Evolutionary conservation across 1,140 invertebrate genomes (phyloP).

Genomic region (Drosophila bipectinata): DNA sequence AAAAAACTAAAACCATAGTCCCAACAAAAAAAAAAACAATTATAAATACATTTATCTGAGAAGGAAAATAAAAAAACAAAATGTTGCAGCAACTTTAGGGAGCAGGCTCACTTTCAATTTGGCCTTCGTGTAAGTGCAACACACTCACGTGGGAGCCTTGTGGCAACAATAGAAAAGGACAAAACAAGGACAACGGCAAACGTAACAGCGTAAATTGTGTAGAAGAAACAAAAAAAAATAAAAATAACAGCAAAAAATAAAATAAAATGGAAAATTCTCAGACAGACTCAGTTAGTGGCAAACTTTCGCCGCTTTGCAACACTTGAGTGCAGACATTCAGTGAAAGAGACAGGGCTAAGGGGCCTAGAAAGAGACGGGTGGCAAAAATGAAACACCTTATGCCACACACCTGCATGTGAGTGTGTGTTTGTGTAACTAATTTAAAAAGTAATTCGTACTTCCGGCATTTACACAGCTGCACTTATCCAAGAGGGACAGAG

Average conservation of each 20-base stretch:
- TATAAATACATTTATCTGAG: conserved; percentile 66
- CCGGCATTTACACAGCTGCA: conserved; percentile 79
- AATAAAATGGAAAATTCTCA: conserved; percentile 22
- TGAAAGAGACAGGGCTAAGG: not conserved
- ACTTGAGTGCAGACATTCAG: conserved; percentile 47
- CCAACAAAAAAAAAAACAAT: conserved; percentile 68
- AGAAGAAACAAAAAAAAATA: conserved; percentile 16
- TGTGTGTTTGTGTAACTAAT: conserved; percentile 62
- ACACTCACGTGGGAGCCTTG: conserved; percentile 20
- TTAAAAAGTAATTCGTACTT: conserved; percentile 82
- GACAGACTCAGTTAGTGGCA: conserved; percentile 42
- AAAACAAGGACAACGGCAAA: conserved; percentile 5
- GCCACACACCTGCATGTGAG: conserved; percentile 6
- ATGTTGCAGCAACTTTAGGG: conserved; percentile 34
- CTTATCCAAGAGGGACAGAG: conserved; percentile 25
- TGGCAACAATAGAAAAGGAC: conserved; percentile 48
- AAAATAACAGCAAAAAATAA: conserved; percentile 18
- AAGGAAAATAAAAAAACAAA: conserved; percentile 1
- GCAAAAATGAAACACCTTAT: conserved; percentile 63
- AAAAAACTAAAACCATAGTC: conserved; percentile 11
- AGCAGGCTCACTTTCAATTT: conserved; percentile 68
- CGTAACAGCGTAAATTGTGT: conserved; percentile 36
- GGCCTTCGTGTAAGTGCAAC: conserved; percentile 50
- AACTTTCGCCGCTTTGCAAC: conserved; percentile 70
- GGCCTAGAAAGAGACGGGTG: not conserved